Evolutionary conservation across 1,140 invertebrate genomes (phyloP), one percentile per base, ranked within the genome.

Genomic region (honey bee (Apis mellifera)): DNA sequence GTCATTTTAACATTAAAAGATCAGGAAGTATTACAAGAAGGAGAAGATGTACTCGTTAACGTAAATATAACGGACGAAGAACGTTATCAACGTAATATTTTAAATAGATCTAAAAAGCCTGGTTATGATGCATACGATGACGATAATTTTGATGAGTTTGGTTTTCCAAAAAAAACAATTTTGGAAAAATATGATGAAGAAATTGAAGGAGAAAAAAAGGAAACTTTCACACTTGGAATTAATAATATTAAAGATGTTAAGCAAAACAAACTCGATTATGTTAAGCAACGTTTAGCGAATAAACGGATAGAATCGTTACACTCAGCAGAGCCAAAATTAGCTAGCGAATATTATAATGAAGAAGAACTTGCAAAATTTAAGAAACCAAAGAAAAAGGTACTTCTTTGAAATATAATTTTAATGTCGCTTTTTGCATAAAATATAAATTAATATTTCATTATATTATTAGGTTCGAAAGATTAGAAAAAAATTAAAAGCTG

Each of bases 121-220:
- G 95, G 95, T 55, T 98, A 97, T 89, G 96, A 97, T 91, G 97
- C 97, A 5, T 99, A 98, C 91, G 98, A 99, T 92, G 98, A 99
- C 81, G 96, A 97, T 87, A 96, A 98, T 90, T 96, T 96, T 74
- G 97, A 98, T 94, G 96, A 98, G 89, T 96, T 96, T 92, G 97
- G 98, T 76, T 95, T 97, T 91, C 94, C 96, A 86, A 95, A 93
- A 89, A 96, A 91, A 95, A 96, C 94, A 91, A 95, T 90, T 91
- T 95, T 99, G 12, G 94, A 96, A 81, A 99, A 99, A 95, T 99
- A 99, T 93, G 98, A 99, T 94, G 98, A 99, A 91, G 98, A 99
- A 93, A 97, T 99, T 65, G 96, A 97, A 68, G 98, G 98, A 4
- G 94, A 94, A 71, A 97, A 97, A 89, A 96, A 95, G 77, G 95